phyloP scores from a whole-genome alignment of 2,888 invertebrate species.

The Callosobruchus maculatus region DNA sequence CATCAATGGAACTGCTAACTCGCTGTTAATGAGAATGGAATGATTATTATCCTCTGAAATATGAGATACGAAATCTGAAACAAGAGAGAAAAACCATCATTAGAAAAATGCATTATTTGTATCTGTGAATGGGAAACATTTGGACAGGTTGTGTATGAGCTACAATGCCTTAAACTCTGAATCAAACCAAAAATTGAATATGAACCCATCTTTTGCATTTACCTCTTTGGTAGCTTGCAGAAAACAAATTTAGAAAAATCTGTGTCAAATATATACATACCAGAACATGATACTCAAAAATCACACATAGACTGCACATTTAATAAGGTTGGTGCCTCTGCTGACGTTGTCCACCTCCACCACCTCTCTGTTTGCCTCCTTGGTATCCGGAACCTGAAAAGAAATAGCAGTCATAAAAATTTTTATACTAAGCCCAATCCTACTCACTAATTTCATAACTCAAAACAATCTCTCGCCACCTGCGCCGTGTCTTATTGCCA shows the following conservation, averaged over 20 bases:
- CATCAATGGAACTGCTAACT: background rate
- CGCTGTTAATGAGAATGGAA: conserved; percentile 17
- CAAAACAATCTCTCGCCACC: conserved; percentile 30
- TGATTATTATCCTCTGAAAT: conserved; percentile 15
- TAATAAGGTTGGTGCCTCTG: conserved; percentile 83
- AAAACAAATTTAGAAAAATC: too few relatives aligned
- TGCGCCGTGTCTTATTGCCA: conserved; percentile 32
- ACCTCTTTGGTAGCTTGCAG: too few relatives aligned
- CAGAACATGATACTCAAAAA: conserved; percentile 22
- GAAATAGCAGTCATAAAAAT: conserved; percentile 41
- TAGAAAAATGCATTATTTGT: conserved; percentile 1
- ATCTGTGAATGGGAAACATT: too few relatives aligned
- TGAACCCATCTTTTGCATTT: too few relatives aligned
- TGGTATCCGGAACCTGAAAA: conserved; percentile 55
- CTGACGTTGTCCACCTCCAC: conserved; percentile 64
- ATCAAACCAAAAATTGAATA: too few relatives aligned
- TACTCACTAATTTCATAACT: conserved; percentile 38
- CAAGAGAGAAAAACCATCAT: conserved; percentile 4
- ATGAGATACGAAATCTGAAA: conserved; percentile 13
- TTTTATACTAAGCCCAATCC: conserved; percentile 38
- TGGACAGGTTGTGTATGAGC: too few relatives aligned
- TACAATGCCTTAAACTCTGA: too few relatives aligned
- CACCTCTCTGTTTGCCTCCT: conserved; percentile 79
- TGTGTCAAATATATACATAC: conserved; percentile 9
- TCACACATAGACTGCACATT: conserved; percentile 3